Base-by-base conservation (phyloP, 2,888 invertebrate genomes). In the Ectemnius cavifrons region DNA sequence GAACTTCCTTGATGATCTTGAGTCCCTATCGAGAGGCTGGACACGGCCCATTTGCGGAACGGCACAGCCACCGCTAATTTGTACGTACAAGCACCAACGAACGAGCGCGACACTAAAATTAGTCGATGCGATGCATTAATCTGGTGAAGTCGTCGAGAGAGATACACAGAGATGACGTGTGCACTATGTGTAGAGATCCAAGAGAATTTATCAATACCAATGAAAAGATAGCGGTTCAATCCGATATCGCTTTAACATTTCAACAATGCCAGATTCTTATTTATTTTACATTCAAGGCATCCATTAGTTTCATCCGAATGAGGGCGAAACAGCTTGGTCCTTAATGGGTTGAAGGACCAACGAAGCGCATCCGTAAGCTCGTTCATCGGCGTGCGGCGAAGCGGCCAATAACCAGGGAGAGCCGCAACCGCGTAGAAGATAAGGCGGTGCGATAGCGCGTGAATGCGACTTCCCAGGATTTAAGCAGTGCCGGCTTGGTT, bases 401-500 rank as follows among this genome's bases (percentile, higher is more conserved):
- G 37, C 37, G 11, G 47, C 67, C 77, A 77, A 79, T 78, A 79
- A 79, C 37, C 37, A 75, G 16, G 59, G 73, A 52, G 78, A 71
- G 64, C 66, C 66, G 65, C 62, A 60, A 46, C 60, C 72, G 75
- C 79, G 75, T 73, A 73, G 11, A 73, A 80, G 80, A 80, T 80
- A 80, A 79, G 78, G 62, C 13, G 37, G 46, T 52, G 18, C 57
- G 69, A 80, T 80, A 80, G 75, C 68, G 28, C 23, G 23, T 23
- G 23, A 23, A 23, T 23, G 23, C n/a, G 66, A 62, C 67, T 62
- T 37, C 37, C 52, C 60, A 70, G 72, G 77, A 79, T 80, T 79
- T 79, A 79, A 80, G 72, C 71, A 77, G 79, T 79, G 63, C 75
- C 45, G 71, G 71, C 66, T 74, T 66, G 68, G 74, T 63, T 67